Evolutionary conservation across 2,888 invertebrate genomes (phyloP).

Genomic region (Brachypterus glaber): DNA sequence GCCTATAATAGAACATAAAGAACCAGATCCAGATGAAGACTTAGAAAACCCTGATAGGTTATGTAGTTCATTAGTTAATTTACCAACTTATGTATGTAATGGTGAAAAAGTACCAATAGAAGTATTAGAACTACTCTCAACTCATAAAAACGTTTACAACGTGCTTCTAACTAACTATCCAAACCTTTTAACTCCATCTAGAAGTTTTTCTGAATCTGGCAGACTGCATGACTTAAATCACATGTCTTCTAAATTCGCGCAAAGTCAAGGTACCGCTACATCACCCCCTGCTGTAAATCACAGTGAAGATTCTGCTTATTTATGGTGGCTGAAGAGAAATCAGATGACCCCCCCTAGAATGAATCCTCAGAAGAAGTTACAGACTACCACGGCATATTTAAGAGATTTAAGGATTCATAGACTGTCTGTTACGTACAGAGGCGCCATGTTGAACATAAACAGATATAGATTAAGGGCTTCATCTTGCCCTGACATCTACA

Average conservation of each 20-base stretch:
- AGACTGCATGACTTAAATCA: constrained; percentile 41
- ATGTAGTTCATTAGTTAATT: constrained; percentile 71
- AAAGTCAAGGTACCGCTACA: constrained; percentile 34
- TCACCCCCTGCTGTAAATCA: constrained; percentile 22
- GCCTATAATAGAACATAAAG: constrained; percentile 41
- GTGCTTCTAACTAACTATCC: constrained; percentile 68
- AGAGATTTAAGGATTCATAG: constrained; percentile 66
- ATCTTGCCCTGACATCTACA: constrained; percentile 84
- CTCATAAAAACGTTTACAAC: constrained; percentile 59
- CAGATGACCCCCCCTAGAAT: constrained; percentile 38
- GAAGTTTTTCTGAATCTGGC: constrained; percentile 63
- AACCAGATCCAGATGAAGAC: constrained; percentile 23
- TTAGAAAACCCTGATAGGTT: constrained; percentile 43
- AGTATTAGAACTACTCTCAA: constrained; percentile 62
- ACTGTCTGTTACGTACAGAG: constrained; percentile 72
- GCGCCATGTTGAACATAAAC: constrained; percentile 78
- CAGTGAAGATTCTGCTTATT: constrained; percentile 41
- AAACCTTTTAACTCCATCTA: constrained; percentile 57
- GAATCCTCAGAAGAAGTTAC: constrained; percentile 35
- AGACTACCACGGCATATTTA: constrained; percentile 54
- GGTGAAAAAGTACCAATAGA: constrained; percentile 70
- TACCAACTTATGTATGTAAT: constrained; percentile 74
- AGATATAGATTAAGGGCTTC: constrained; percentile 72
- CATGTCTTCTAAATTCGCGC: constrained; percentile 30
- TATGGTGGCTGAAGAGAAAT: constrained; percentile 48